A percentile compares a stretch with the other conserved stretches of the same genome.
Evolutionary conservation across 2,888 invertebrate species (phyloP).

Genomic region (Panzeria rudis): DNA sequence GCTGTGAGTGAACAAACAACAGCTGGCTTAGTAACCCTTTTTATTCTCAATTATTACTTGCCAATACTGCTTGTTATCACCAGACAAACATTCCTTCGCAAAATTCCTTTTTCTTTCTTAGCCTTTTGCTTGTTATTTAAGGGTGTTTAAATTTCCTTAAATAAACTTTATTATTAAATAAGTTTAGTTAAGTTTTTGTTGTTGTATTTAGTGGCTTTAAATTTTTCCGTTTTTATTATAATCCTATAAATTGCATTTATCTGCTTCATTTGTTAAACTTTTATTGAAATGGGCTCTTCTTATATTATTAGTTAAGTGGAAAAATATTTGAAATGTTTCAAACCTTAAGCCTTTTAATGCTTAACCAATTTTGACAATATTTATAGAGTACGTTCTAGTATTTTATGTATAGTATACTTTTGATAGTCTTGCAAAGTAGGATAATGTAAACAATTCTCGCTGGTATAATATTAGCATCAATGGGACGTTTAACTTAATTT

Average conservation of each 20-base stretch:
- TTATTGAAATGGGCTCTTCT: conserved; percentile 28
- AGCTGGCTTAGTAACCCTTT: conserved; percentile 59
- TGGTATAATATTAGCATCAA: too few species aligned
- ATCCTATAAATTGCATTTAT: conserved; percentile 58
- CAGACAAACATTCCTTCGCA: conserved; percentile 13
- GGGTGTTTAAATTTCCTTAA: conserved; percentile 21
- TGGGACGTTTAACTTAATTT: too few species aligned
- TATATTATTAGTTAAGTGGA: background rate
- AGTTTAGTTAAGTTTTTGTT: conserved; percentile 28
- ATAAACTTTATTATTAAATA: conserved; percentile 55
- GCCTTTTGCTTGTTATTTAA: background rate
- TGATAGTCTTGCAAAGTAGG: background rate
- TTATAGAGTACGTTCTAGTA: background rate
- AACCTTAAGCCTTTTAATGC: conserved; percentile 11
- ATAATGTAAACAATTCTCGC: background rate
- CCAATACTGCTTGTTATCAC: conserved; percentile 36
- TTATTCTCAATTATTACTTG: conserved; percentile 20
- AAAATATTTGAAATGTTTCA: background rate
- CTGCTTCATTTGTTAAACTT: conserved; percentile 54
- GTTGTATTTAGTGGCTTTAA: conserved; percentile 13
- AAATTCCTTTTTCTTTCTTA: background rate
- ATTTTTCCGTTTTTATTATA: conserved; percentile 11
- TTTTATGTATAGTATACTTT: conserved; percentile 35
- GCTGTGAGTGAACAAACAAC: conserved; percentile 21
- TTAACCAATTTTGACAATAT: conserved; percentile 18